phyloP scores from a whole-genome alignment of 2,888 invertebrate genomes.

The Clivina fossor region DNA sequence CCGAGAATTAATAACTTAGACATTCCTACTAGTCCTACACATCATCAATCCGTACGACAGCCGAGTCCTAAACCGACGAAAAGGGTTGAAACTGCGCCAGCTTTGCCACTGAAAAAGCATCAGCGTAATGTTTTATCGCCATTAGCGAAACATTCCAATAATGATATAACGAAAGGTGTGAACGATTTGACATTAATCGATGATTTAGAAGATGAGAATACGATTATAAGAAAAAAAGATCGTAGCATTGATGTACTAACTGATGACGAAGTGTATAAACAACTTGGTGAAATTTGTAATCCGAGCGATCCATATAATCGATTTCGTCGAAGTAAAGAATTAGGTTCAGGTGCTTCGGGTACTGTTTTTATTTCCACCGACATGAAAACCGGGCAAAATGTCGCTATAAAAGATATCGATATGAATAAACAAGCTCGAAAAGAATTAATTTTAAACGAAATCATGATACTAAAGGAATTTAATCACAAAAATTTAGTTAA shows the following conservation, averaged over 20 bases:
- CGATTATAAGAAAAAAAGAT: constrained; percentile 64
- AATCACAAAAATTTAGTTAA: constrained; percentile 95
- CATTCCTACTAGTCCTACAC: constrained; percentile 32
- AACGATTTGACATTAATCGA: constrained; percentile 52
- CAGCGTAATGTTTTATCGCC: constrained; percentile 45
- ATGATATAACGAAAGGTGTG: constrained; percentile 51
- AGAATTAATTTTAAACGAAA: constrained; percentile 93
- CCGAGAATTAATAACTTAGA: no score
- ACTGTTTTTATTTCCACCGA: constrained; percentile 90
- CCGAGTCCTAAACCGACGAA: constrained; percentile 47
- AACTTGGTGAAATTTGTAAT: constrained; percentile 77
- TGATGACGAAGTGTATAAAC: constrained; percentile 76
- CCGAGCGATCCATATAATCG: constrained; percentile 77
- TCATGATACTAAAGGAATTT: constrained; percentile 86
- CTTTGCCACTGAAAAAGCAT: constrained; percentile 54
- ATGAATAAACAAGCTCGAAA: constrained; percentile 93
- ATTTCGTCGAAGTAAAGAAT: constrained; percentile 76
- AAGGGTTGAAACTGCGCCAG: constrained; percentile 61
- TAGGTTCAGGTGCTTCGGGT: constrained; percentile 91
- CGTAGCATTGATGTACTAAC: constrained; percentile 57
- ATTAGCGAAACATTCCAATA: constrained; percentile 35
- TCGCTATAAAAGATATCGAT: constrained; percentile 96
- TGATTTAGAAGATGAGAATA: constrained; percentile 53
- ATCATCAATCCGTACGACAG: constrained; percentile 37
- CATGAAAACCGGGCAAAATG: constrained; percentile 68